Conservation (phyloP, 1,140 invertebrate genomes). For the Bombyx mandarina region DNA sequence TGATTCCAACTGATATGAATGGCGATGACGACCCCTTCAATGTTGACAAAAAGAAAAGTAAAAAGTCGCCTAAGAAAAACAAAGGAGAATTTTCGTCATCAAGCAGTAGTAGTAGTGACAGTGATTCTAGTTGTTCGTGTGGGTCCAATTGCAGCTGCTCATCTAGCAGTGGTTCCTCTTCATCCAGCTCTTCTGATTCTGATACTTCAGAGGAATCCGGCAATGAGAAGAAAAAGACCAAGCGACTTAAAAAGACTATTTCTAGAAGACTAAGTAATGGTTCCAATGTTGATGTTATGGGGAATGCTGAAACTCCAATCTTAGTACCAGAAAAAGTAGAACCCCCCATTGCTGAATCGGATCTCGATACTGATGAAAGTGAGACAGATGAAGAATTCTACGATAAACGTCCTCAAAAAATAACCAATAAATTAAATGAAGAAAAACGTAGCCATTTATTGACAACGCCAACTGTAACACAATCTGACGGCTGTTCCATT, state of each 20-base stretch:
- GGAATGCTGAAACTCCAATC: constrained; percentile 61
- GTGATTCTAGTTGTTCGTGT: constrained; percentile 83
- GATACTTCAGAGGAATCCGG: constrained; percentile 64
- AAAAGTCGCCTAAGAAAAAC: constrained; percentile 54
- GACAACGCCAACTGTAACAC: constrained; percentile 70
- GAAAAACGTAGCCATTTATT: constrained; percentile 81
- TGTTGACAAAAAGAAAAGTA: constrained; percentile 61
- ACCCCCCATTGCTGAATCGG: constrained; percentile 79
- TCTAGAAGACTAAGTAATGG: constrained; percentile 61
- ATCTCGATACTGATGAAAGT: constrained; percentile 85
- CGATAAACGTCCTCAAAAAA: constrained; percentile 82
- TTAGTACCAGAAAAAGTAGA: constrained; percentile 63
- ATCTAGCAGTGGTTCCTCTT: constrained; percentile 78
- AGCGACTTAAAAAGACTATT: constrained; percentile 41
- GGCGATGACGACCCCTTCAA: constrained; percentile 45
- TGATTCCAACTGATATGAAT: constrained; percentile 60
- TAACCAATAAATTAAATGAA: constrained; percentile 78
- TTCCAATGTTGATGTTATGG: constrained; percentile 69
- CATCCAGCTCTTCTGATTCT: constrained; percentile 77
- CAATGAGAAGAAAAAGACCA: constrained; percentile 52
- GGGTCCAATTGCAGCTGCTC: constrained; percentile 85
- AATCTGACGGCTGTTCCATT: constrained; percentile 74
- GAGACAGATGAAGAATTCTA: constrained; percentile 91
- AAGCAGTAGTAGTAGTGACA: constrained; percentile 81
- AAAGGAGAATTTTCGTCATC: constrained; percentile 70